Evolutionary conservation across 2,113 vertebrate species (phyloP), one percentile per base, ranked within the genome.

Genomic region (Eleginops maclovinus): DNA sequence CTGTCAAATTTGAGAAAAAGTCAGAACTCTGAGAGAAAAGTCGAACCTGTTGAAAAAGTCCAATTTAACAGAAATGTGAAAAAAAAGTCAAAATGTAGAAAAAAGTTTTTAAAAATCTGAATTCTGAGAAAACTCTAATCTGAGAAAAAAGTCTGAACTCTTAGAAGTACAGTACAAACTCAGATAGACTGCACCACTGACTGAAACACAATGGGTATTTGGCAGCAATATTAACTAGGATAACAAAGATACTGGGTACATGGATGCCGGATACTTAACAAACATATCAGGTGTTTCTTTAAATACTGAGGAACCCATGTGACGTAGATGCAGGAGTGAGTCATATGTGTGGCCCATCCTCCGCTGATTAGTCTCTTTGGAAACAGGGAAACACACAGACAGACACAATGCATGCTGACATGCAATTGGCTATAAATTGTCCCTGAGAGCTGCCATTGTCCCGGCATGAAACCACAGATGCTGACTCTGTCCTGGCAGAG

Each of bases 401-500:
- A 59, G 14, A 68, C 22, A 62, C 64, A 81, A 69, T 63, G 47
- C 43, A 43, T 17, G 10, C 31, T 1, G 2, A 22, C 59, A 63
- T n/a, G 22, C 3, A 75, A 81, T 82, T 63, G 21, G 70, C 78
- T 84, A 84, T 88, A 88, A 81, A 86, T 80, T 72, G 59, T 81
- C 51, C 50, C 46, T 49, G 54, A 56, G 83, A 85, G 88, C 85
- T 80, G 78, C 81, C 65, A 80, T 79, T 81, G 83, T 74, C 63
- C 59, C 72, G 82, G 75, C 60, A 75, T 71, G 12, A 80, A 81
- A 58, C 46, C 72, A 51, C 26, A 2, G 24, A 61, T 2, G 77
- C 76, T 88, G 91, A 92, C 87, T 83, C 2, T 67, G 7, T 72
- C 51, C 66, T 90, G 92, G n/a, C n/a, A n/a, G n/a, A n/a, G n/a